Base-by-base conservation (phyloP, 2,113 vertebrate genomes). In the Heloderma charlesbogerti region DNA sequence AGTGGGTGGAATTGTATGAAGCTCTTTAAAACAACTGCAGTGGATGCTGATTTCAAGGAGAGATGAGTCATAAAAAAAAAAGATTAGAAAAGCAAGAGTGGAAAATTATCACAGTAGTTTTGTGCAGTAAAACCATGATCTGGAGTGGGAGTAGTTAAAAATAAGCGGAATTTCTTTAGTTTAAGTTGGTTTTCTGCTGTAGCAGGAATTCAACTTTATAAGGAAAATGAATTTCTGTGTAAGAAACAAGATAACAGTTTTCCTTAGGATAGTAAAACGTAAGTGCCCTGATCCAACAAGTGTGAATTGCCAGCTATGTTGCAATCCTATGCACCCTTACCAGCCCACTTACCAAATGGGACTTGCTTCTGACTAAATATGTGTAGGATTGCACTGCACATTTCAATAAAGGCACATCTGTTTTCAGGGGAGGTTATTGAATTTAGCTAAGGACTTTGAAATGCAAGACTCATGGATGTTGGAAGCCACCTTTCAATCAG, bases 1-100 rank as follows among this genome's bases (percentile, higher is more conserved):
- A 74, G 8, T 6, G 2, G 37, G 72, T 3, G 3, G 48, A 78
- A 81, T 93, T 92, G 71, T 86, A 71, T 88, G 25, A 75, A 91
- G n/a, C 60, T 88, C 57, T 93, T 79, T 40, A 22, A 88, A 84
- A 91, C 60, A 91, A 77, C 77, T 88, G 78, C 80, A 89, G 48
- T 31, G 88, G 57, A n/a, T 91, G 67, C 88, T 88, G n/a, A 67
- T 78, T 91, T 83, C 48, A 86, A 80, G 27, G 57, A 89, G n/a
- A 15, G 31, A 89, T 63, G 80, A 89, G 69, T n/a, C 89, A 84
- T 90, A 74, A 40, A 63, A 60, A 31, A 69, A 43, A 60, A 40
- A 79, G 8, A 54, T 45, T 90, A 85, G 57, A 93, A 93, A 93
- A 77, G 45, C 66, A 79, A 69, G 71, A 78, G 25, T 71, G 0